These are phyloP conservation scores for Tuta absoluta DNA, from an alignment of 2,888 invertebrate genomes.

Conservation along the genomic window DNA sequence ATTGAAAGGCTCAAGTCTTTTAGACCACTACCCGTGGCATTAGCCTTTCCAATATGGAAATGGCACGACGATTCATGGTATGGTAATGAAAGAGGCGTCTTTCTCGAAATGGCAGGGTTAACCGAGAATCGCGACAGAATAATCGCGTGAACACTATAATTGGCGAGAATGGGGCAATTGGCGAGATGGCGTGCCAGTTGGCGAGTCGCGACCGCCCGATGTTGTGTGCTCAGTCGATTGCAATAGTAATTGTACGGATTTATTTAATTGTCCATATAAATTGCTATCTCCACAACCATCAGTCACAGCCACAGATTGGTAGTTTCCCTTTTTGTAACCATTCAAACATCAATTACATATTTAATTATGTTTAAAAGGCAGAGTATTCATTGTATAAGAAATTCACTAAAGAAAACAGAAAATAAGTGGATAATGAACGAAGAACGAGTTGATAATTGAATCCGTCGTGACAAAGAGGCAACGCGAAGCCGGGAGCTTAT, in stretches of 20 bases:
- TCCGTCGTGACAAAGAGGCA: slow-evolving; percentile 13
- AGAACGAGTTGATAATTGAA: slow-evolving; percentile 22
- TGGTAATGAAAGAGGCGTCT: slow-evolving; percentile 65
- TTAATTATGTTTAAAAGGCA: not conserved
- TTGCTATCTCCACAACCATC: slow-evolving; percentile 43
- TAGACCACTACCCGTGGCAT: slow-evolving; percentile 32
- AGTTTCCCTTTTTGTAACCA: slow-evolving; percentile 22
- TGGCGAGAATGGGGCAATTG: slow-evolving; percentile 63
- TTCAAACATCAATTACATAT: slow-evolving; percentile 13
- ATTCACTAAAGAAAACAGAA: slow-evolving; percentile 19
- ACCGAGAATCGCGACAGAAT: slow-evolving; percentile 66
- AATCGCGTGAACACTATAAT: slow-evolving; percentile 72
- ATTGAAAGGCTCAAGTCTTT: too few relatives aligned
- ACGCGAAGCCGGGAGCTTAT: slow-evolving; percentile 40
- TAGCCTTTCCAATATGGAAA: slow-evolving; percentile 61
- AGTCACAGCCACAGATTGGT: slow-evolving; percentile 35
- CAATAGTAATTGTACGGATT: slow-evolving; percentile 50
- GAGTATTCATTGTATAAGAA: not conserved
- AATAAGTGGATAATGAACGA: slow-evolving; percentile 21
- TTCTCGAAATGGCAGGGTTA: slow-evolving; percentile 65
- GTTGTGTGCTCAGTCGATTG: slow-evolving; percentile 50
- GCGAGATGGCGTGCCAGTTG: slow-evolving; percentile 58
- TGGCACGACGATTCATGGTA: slow-evolving; percentile 60
- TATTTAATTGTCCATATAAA: slow-evolving; percentile 44
- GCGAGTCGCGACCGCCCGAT: slow-evolving; percentile 39